These are phyloP conservation scores for Gavialis gangeticus DNA, from an alignment of 2,113 vertebrate species.

Conservation along the genomic window DNA sequence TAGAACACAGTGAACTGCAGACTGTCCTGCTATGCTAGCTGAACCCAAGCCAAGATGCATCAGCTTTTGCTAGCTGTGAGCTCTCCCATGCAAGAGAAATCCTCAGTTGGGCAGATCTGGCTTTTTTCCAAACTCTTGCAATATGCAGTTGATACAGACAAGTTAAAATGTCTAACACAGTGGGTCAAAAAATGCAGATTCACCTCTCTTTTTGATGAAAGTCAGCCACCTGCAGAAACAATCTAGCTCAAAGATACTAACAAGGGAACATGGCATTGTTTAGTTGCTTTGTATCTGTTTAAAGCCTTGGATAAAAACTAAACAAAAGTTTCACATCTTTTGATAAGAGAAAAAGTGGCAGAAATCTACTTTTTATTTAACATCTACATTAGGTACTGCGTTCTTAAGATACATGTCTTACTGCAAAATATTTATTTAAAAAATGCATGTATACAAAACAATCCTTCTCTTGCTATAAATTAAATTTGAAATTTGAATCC, in stretches of 20 bases:
- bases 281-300: not conserved
- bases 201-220: not conserved
- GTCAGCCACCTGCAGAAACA: not conserved
- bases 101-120: not conserved
- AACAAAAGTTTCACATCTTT: not conserved
- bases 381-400: not conserved
- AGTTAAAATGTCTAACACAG: not conserved
- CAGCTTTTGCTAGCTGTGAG: not conserved
- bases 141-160: not conserved
- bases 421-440: no score
- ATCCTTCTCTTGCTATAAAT: not conserved
- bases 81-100: not conserved
- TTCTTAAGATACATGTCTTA: not conserved
- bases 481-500: rapidly evolving
- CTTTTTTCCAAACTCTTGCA: not conserved
- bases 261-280: not conserved
- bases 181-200: not conserved
- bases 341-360: not conserved
- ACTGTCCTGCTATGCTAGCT: not conserved
- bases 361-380: not conserved
- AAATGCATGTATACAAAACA: not conserved
- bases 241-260: not conserved
- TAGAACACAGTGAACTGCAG: not conserved
- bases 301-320: not conserved
- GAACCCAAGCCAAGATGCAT: not conserved